A percentile compares a stretch with the other conserved stretches of the same genome.
phyloP scores from a whole-genome alignment of 2,797 vertebrate species.

The Helicolenus hilgendorfi region DNA sequence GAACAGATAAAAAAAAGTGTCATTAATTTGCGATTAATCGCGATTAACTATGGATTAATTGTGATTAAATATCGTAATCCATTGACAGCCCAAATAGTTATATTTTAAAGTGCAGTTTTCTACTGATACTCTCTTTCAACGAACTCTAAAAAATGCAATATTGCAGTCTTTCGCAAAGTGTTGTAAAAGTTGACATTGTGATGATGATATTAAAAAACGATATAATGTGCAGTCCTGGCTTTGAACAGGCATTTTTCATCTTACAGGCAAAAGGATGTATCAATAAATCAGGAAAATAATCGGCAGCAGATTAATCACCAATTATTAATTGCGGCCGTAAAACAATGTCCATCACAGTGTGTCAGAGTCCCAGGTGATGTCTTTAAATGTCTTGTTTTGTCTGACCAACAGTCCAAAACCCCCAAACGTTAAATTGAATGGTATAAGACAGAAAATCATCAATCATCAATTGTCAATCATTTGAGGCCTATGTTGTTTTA shows the following conservation, averaged over 20 bases:
- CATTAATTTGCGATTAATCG: too few relatives aligned
- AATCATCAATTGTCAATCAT: not conserved
- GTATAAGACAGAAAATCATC: not conserved
- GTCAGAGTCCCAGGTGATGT: not conserved
- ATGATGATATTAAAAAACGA: not conserved
- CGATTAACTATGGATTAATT: too few relatives aligned
- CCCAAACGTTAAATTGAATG: not conserved
- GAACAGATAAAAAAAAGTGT: too few relatives aligned
- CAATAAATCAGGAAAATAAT: not conserved
- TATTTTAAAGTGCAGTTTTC: not conserved
- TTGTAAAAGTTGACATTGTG: too few relatives aligned
- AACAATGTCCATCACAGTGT: not conserved
- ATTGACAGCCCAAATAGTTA: too few relatives aligned
- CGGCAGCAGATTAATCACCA: not conserved
- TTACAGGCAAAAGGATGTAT: not conserved
- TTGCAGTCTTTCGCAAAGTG: not conserved
- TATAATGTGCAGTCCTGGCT: not conserved
- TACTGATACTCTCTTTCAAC: not conserved
- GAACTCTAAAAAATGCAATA: not conserved
- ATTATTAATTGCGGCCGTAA: not conserved
- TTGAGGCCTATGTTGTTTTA: not conserved
- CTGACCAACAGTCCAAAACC: not conserved
- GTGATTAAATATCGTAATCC: too few relatives aligned
- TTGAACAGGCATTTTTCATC: not conserved
- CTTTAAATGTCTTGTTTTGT: not conserved